Percentiles rank a stretch among this genome's conserved stretches.
Evolutionary conservation across 2,113 vertebrate genomes (phyloP).

Genomic region (Oryzias javanicus): DNA sequence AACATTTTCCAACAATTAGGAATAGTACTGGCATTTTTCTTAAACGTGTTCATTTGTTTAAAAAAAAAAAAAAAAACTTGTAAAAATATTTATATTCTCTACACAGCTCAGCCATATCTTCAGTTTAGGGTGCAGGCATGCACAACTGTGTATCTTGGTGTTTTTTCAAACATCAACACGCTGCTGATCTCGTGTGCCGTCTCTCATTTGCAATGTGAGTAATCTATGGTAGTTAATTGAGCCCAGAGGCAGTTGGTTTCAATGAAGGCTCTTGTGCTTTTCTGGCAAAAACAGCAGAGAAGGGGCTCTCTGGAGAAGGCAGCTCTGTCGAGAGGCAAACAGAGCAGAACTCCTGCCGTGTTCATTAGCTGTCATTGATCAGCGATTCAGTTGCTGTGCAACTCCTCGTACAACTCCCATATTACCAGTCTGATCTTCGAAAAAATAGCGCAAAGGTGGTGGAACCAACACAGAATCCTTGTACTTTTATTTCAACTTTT

Average conservation of each 20-base stretch:
- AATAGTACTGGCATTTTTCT: no score
- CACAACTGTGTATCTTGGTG: constrained; percentile 9
- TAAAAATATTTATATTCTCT: no score
- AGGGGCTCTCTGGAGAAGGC: constrained; percentile 54
- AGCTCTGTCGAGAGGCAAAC: constrained; percentile 64
- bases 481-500: constrained; percentile 37
- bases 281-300: constrained; percentile 51
- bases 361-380: constrained; percentile 77
- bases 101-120: constrained; percentile 6
- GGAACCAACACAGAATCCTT: constrained; percentile 40
- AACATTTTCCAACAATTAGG: no score
- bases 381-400: constrained; percentile 56
- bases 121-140: constrained; percentile 8
- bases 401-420: constrained; percentile 39
- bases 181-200: constrained; percentile 25
- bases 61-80: no score
- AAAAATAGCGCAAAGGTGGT: constrained; percentile 52
- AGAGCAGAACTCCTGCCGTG: constrained; percentile 68
- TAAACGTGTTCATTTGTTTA: no score
- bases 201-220: constrained; percentile 67
- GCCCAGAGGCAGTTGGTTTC: constrained; percentile 71
- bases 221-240: constrained; percentile 72
- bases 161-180: constrained; percentile 31
- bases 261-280: constrained; percentile 59
- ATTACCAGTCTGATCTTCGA: constrained; percentile 40